These are phyloP conservation scores for Aphrophora alni DNA, from an alignment of 2,888 invertebrate species.

Conservation along the genomic window DNA sequence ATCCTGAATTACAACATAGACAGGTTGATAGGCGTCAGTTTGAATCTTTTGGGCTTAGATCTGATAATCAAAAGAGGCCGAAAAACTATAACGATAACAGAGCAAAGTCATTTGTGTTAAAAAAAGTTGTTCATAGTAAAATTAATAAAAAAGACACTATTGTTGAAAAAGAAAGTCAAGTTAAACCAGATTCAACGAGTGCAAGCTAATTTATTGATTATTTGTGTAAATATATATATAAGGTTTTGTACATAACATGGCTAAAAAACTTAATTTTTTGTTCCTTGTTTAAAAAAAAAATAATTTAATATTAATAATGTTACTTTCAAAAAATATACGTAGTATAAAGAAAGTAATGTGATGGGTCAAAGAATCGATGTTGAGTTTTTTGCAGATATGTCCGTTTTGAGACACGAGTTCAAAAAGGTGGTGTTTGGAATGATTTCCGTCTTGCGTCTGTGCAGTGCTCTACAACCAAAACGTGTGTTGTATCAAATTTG, in stretches of 20 bases:
- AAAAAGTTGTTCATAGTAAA: neutral
- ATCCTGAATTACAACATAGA: slow-evolving; percentile 16
- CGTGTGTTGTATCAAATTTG: too few species aligned
- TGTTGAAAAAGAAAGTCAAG: neutral
- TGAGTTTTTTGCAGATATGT: too few species aligned
- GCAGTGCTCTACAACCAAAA: too few species aligned
- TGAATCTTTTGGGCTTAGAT: slow-evolving; percentile 34
- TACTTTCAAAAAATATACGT: too few species aligned
- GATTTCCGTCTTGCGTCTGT: too few species aligned
- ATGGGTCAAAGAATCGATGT: too few species aligned
- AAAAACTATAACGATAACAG: neutral
- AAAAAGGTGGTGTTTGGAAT: too few species aligned
- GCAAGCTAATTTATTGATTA: neutral
- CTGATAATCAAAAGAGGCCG: slow-evolving; percentile 51
- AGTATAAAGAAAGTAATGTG: too few species aligned
- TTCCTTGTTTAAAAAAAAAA: too few species aligned
- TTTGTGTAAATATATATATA: neutral
- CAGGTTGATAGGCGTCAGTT: slow-evolving; percentile 26
- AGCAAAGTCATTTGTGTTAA: neutral
- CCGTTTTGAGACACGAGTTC: too few species aligned
- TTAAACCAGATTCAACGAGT: neutral
- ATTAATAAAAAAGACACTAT: neutral
- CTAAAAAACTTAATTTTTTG: too few species aligned
- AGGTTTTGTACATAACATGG: neutral
- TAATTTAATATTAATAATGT: too few species aligned